Evolutionary conservation across 2,113 vertebrate species (phyloP), one percentile per base, ranked within the genome.

Genomic region (Cololabis saira): DNA sequence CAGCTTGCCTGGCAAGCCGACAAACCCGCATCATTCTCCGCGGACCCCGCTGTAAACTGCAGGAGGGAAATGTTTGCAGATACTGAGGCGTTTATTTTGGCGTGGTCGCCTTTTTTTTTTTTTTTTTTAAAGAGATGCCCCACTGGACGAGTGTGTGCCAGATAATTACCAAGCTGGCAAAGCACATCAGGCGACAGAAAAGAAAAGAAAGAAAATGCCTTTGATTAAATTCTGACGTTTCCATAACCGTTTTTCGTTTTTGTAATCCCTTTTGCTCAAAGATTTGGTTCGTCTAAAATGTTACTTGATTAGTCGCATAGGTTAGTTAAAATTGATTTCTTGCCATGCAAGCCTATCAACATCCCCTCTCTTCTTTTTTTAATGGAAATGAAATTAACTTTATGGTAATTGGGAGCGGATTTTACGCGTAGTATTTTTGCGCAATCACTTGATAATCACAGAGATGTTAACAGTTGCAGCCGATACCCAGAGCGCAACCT

Each of bases 91-190:
- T 69, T 59, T 79, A 60, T 45, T 72, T 80, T 6, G 37, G 63
- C 63, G 52, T 67, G 41, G 67, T 64, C 15, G 18, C n/a, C n/a
- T n/a, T n/a, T n/a, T n/a, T n/a, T n/a, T n/a, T n/a, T n/a, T n/a
- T n/a, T n/a, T 47, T 2, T 7, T 65, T 41, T 2, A 12, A 6
- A 30, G 64, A 63, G 79, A 80, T 84, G 83, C 71, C 78, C 53
- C 74, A 55, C 60, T 60, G 58, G 21, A 61, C 57, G 42, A 56
- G 59, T 33, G 43, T 75, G 68, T 55, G 49, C 64, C 79, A 71
- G 67, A 73, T 62, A 61, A 81, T 72, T 27, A 85, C 65, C 75
- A 82, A 73, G 73, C 71, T 90, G 88, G 82, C 85, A 89, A 50
- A 76, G 65, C 80, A 54, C 71, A 59, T 61, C 56, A 57, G 56